Evolutionary conservation across 2,113 vertebrate genomes (phyloP), one percentile per base, ranked within the genome.

Genomic region (Camelus bactrianus): DNA sequence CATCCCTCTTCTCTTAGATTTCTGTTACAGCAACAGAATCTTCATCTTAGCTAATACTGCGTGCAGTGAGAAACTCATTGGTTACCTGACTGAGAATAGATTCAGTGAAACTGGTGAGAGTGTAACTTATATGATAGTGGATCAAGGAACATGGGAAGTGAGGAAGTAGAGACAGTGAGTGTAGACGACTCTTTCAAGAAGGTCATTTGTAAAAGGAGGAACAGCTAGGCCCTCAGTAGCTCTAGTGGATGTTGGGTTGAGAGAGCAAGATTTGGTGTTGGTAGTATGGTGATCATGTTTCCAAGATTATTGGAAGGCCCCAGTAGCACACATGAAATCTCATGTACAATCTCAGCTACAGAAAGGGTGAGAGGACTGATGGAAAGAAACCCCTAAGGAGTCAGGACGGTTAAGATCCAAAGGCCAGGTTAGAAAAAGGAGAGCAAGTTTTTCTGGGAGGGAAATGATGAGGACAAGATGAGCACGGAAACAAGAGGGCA

Each of bases 321-420:
- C 12, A 58, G 22, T 30, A 79, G 54, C 88, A 8, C 80, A 30
- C 20, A 42, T 14, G 9, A 67, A 26, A 42, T 80, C 38, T 42
- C 38, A 42, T 42, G 38, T 42, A 42, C 38, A 42, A 42, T 42
- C 38, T 67, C 24, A 69, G 84, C 58, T 81, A 64, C 12, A 58
- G 42, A 92, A 81, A 30, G 15, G 15, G 38, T 67, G 46, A 48
- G 12, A 26, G 14, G 8, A 76, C n/a, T 60, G 38, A 35, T 32
- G 24, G 64, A 80, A 48, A 83, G 32, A 73, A 67, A n/a, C 1
- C 30, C 32, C 22, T 17, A 48, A 42, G 48, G 7, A 84, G 35
- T 91, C 76, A 79, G 28, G 28, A 89, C 81, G 9, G 14, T 67
- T 85, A 67, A 91, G n/a, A 89, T 28, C 4, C 75, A 95, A 94